phyloP scores from a whole-genome alignment of 2,113 vertebrate genomes.

The Megaceryle maxima region DNA sequence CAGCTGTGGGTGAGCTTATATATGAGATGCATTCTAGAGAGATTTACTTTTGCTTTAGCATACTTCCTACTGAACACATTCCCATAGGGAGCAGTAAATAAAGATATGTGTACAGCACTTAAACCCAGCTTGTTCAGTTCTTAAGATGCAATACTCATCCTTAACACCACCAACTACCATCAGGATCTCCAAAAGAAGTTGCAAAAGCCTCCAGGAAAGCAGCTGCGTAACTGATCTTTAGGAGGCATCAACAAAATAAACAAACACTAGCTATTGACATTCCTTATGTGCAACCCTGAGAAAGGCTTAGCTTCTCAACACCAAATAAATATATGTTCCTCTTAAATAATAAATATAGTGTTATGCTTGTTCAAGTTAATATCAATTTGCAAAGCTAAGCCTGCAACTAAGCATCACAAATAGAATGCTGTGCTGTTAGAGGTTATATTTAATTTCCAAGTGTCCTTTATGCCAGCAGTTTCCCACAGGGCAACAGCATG shows the following conservation, averaged over 20 bases:
- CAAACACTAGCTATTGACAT: background rate
- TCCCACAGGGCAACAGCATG: constrained; percentile 22
- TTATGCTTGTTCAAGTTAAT: background rate
- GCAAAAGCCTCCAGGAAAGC: background rate
- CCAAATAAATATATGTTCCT: background rate
- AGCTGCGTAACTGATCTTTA: background rate
- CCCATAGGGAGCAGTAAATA: background rate
- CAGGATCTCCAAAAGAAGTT: background rate
- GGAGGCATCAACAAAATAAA: constrained; percentile 21
- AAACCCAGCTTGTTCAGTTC: background rate
- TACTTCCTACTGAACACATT: background rate
- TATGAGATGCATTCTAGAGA: background rate
- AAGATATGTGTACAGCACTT: background rate
- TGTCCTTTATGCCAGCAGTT: background rate
- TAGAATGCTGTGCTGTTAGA: background rate
- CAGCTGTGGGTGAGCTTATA: background rate
- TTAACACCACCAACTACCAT: background rate
- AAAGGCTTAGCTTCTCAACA: background rate
- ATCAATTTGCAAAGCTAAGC: background rate
- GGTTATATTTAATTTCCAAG: constrained; percentile 40
- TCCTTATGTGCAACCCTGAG: background rate
- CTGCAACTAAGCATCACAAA: constrained; percentile 16
- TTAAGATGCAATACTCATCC: background rate
- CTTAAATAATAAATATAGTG: constrained; percentile 25
- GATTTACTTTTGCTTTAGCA: background rate